Conservation (phyloP, 2,797 vertebrate species). For the Notoglanidium macrostoma region DNA sequence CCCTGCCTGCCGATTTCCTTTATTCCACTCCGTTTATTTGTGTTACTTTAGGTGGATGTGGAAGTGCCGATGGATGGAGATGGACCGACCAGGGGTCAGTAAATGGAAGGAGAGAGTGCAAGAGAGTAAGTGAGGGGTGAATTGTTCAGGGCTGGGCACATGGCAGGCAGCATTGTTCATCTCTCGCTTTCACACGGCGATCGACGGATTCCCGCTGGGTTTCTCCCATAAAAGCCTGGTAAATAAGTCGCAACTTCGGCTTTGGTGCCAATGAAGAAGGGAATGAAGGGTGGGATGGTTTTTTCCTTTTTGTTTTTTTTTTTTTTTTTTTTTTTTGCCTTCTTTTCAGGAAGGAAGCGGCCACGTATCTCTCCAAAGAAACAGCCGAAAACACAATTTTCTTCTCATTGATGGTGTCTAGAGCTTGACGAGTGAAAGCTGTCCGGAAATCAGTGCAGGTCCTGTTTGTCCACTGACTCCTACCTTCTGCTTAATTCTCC, state of each 20-base stretch:
- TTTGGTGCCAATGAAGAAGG: slow-evolving; percentile 63
- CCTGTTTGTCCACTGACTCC: neutral
- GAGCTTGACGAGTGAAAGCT: neutral
- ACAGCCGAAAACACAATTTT: neutral
- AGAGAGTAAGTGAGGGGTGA: slow-evolving; percentile 60
- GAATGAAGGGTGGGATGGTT: slow-evolving; percentile 24
- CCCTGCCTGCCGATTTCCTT: slow-evolving; percentile 24
- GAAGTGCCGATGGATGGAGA: slow-evolving; percentile 43
- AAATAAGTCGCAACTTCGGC: slow-evolving; percentile 76
- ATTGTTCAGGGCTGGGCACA: slow-evolving; percentile 75
- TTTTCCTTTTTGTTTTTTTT: slow-evolving; percentile 8
- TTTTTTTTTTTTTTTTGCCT: slow-evolving; percentile 6
- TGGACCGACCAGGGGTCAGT: slow-evolving; percentile 60
- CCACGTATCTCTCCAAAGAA: neutral
- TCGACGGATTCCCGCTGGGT: slow-evolving; percentile 74
- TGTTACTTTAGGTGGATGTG: slow-evolving; percentile 66
- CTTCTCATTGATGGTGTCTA: neutral
- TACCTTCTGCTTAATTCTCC: no score
- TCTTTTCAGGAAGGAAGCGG: slow-evolving; percentile 28
- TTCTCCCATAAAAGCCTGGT: slow-evolving; percentile 75
- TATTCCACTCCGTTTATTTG: slow-evolving; percentile 63
- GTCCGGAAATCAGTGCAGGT: slow-evolving; percentile 1
- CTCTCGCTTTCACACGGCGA: slow-evolving; percentile 68
- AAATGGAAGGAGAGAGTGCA: slow-evolving; percentile 55
- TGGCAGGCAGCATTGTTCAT: slow-evolving; percentile 83